phyloP scores from a whole-genome alignment of 2,888 invertebrate genomes.

The Eristalinus aeneus region DNA sequence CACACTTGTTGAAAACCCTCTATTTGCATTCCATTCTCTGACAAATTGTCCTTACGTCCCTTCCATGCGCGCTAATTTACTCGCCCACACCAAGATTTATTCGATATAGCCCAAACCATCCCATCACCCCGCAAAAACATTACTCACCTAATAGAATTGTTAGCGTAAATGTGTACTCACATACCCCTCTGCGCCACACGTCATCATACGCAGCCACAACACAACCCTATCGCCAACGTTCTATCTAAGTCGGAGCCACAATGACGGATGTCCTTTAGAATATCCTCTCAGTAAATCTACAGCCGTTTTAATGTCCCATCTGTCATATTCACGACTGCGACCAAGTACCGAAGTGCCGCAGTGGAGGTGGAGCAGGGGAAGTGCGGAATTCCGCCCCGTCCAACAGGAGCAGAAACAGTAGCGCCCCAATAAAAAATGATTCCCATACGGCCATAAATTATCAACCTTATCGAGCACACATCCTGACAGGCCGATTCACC shows the following conservation, averaged over 20 bases:
- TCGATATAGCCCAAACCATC: not conserved
- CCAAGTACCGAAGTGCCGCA: not conserved
- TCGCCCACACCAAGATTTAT: conserved; percentile 1
- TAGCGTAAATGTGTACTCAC: conserved; percentile 52
- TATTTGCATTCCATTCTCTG: not conserved
- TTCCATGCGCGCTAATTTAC: conserved; percentile 3
- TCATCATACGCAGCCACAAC: conserved; percentile 19
- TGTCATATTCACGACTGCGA: conserved; percentile 60
- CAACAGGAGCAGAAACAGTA: conserved; percentile 1
- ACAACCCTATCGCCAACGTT: conserved; percentile 53
- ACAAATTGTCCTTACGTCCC: not conserved
- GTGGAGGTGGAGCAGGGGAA: not conserved
- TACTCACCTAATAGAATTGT: conserved; percentile 61
- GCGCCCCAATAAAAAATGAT: conserved; percentile 30
- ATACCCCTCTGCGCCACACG: conserved; percentile 5
- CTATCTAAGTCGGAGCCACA: conserved; percentile 64
- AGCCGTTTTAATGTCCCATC: conserved; percentile 68
- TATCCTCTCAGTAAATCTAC: conserved; percentile 68
- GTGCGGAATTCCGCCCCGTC: conserved; percentile 4
- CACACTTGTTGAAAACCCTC: not conserved
- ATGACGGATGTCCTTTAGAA: conserved; percentile 70
- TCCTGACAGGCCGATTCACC: conserved; percentile 66
- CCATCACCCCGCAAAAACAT: conserved; percentile 40
- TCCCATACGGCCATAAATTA: conserved; percentile 65
- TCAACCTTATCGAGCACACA: conserved; percentile 67